phyloP scores from a whole-genome alignment of 2,797 vertebrate genomes.

The Acanthis flammea region DNA sequence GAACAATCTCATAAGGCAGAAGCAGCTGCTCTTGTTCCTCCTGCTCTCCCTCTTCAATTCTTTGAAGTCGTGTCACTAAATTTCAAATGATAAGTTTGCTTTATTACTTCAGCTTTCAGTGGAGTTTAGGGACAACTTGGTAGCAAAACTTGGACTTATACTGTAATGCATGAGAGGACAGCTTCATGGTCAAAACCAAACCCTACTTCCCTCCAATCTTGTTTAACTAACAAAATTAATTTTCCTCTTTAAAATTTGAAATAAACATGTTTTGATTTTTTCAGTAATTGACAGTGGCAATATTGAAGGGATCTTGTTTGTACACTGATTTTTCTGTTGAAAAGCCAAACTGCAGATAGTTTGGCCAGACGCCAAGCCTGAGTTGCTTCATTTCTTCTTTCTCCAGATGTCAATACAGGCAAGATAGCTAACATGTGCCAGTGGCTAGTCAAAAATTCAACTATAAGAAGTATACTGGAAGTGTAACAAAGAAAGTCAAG shows the following conservation, averaged over 20 bases:
- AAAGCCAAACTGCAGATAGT: constrained; percentile 31
- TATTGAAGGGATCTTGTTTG: constrained; percentile 43
- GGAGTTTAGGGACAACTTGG: constrained; percentile 1
- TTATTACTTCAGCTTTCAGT: constrained; percentile 57
- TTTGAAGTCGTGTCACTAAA: constrained; percentile 60
- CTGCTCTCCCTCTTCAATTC: constrained; percentile 50
- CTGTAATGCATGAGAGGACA: constrained; percentile 30
- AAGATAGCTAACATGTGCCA: neutral
- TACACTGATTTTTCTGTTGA: constrained; percentile 1
- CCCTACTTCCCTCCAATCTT: neutral
- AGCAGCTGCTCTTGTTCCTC: constrained; percentile 70
- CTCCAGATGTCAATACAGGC: neutral
- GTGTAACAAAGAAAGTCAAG: neutral
- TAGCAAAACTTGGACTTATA: constrained; percentile 30
- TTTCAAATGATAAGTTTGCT: constrained; percentile 63
- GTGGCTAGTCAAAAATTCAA: neutral
- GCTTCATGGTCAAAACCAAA: neutral
- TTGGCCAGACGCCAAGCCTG: neutral
- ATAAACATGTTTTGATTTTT: constrained; percentile 55
- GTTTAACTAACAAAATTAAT: constrained; percentile 67
- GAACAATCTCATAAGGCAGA: constrained; percentile 60
- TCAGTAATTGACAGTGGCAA: constrained; percentile 36
- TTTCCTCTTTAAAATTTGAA: constrained; percentile 61
- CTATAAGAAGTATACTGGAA: neutral
- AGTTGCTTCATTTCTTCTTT: neutral